Evolutionary conservation across 2,113 vertebrate species (phyloP), one percentile per base, ranked within the genome.

Genomic region (Myrmophylax atrothorax): DNA sequence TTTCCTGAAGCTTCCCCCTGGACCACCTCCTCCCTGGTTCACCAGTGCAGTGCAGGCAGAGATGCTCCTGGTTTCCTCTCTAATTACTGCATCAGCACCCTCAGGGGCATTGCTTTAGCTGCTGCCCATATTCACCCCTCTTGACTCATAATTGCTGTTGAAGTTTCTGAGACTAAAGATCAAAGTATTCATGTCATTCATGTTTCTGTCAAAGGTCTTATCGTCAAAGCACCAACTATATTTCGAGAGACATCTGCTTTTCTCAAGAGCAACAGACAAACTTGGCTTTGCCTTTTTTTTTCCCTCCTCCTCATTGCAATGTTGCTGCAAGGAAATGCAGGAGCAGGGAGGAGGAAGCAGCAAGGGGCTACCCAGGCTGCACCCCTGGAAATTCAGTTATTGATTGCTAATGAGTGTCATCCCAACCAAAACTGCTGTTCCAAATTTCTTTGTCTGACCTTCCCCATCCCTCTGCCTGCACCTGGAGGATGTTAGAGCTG

Each of bases 121-220:
- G 96, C 94, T 93, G 92, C 95, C 94, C 94, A 38, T 28, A 29
- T 87, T 94, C 96, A 90, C 95, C 90, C 96, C 94, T 96, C 94
- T 95, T 90, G 94, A 96, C 95, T 97, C 86, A 68, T 91, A 94
- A 95, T 94, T 96, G 95, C 95, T 89, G 93, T 35, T 86, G 91
- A 92, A 90, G 95, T 96, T 93, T 95, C 93, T 95, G 93, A 96
- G 95, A 93, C 70, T 75, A 7, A 87, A 94, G 96, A 97, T 97
- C 93, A 94, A 96, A 95, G 96, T 84, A 77, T 89, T 89, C 92
- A 4, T 81, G 94, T 92, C 94, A 84, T 86, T 94, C 90, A 86
- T 93, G 90, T 94, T 94, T 56, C 96, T 95, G 94, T 93, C 93
- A 87, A 90, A 96, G 94, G 95, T 94, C 93, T 95, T 86, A 91